Conservation (phyloP, 2,888 invertebrate genomes). For the Conus canariensis region DNA sequence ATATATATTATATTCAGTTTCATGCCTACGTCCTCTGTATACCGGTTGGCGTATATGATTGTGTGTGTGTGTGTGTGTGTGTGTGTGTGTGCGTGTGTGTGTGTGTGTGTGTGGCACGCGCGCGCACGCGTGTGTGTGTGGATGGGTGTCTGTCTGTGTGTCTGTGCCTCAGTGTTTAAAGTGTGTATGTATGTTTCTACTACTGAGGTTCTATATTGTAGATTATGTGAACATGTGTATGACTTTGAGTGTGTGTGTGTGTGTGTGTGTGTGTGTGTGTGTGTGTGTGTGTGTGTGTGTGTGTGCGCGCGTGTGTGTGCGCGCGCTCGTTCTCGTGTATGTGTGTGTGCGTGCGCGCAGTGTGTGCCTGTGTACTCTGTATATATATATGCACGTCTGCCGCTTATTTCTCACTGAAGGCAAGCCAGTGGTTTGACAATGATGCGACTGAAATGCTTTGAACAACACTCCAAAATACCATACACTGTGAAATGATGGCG, state of each 20-base stretch:
- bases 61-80: neutral
- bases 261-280: neutral
- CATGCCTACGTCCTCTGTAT: too few species aligned
- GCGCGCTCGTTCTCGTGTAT: neutral
- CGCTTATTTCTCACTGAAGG: too few species aligned
- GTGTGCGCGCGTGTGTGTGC: neutral
- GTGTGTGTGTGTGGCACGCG: slow-evolving; percentile 3
- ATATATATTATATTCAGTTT: too few species aligned
- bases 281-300: neutral
- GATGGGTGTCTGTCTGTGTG: neutral
- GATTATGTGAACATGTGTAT: too few species aligned
- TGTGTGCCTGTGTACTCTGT: neutral
- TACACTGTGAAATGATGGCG: too few species aligned
- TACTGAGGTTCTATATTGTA: too few species aligned
- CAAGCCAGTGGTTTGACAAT: too few species aligned
- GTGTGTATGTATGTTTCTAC: too few species aligned
- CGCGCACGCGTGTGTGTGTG: neutral
- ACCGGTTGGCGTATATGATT: too few species aligned
- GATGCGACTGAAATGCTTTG: too few species aligned
- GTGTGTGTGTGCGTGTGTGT: neutral
- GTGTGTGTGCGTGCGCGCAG: neutral
- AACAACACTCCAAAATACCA: too few species aligned
- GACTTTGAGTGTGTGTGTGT: neutral
- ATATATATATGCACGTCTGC: too few species aligned
- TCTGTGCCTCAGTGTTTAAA: neutral